Conservation (phyloP, 2,113 vertebrate genomes). For the Albula glossodonta region DNA sequence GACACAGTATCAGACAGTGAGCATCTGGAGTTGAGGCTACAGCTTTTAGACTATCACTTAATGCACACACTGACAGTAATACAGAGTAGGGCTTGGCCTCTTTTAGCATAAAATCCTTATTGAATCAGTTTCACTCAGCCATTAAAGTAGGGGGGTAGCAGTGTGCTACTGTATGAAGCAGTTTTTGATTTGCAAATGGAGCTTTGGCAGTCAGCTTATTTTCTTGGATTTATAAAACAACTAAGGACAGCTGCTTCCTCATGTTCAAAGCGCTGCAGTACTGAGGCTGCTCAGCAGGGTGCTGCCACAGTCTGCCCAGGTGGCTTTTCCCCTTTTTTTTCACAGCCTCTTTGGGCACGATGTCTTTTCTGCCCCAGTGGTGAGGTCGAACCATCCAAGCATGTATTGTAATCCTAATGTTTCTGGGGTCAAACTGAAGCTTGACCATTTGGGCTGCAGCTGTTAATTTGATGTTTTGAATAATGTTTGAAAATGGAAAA, state of each 20-base stretch:
- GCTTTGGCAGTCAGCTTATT: not conserved
- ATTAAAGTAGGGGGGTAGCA: not conserved
- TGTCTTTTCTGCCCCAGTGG: not conserved
- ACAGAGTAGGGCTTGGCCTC: not conserved
- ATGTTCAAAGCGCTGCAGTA: not conserved
- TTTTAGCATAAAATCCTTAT: not conserved
- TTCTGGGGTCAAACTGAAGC: not conserved
- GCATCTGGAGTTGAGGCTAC: not conserved
- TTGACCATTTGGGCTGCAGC: not conserved
- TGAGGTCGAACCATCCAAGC: not conserved
- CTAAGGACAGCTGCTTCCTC: not conserved
- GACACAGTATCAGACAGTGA: too few species aligned
- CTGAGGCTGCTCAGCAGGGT: not conserved
- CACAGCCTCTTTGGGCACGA: not conserved
- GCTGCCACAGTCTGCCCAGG: not conserved
- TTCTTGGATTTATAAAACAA: not conserved
- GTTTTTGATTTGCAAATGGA: not conserved
- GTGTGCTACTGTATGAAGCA: not conserved
- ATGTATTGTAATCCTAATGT: not conserved
- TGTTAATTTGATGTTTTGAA: not conserved
- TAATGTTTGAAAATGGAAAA: not conserved
- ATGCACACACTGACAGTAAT: not conserved
- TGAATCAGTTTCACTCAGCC: not conserved
- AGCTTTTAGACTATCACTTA: not conserved
- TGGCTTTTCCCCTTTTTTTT: not conserved